Percentiles rank a stretch among this genome's conserved stretches.
Evolutionary conservation across 2,113 vertebrate genomes (phyloP).

Genomic region (Phodopus roborovskii): DNA sequence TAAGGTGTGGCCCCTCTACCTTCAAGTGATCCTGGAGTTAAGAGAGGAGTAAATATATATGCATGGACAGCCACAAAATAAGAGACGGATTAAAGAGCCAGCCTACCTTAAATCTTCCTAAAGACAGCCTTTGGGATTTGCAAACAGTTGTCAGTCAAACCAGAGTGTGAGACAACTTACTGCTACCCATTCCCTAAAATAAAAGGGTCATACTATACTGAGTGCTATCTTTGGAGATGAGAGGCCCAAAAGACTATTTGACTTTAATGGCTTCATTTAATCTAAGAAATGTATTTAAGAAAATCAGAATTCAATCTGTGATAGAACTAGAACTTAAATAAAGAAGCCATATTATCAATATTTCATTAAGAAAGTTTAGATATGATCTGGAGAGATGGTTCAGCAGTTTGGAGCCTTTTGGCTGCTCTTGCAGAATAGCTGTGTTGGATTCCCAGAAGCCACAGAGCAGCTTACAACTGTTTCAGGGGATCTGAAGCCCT

Average conservation of each 20-base stretch:
- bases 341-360: not conserved
- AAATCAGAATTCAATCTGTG: not conserved
- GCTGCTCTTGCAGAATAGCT: not conserved
- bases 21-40: not conserved
- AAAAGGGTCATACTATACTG: not conserved
- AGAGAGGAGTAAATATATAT: not conserved
- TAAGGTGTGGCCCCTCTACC: not conserved
- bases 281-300: slow-evolving; percentile 54
- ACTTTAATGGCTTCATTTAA: slow-evolving; percentile 18
- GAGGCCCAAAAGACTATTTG: not conserved
- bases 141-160: not conserved
- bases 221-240: slow-evolving; percentile 46
- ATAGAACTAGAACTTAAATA: slow-evolving; percentile 35
- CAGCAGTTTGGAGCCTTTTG: not conserved
- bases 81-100: slow-evolving; percentile 8
- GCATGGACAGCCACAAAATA: not conserved
- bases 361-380: not conserved
- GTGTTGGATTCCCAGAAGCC: no score
- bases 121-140: not conserved
- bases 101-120: slow-evolving; percentile 25
- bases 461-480: not conserved
- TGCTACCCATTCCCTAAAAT: not conserved
- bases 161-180: not conserved
- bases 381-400: not conserved
- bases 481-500: not conserved